Evolutionary conservation across 2,888 invertebrate genomes (phyloP).

Genomic region (Callimorpha dominula): DNA sequence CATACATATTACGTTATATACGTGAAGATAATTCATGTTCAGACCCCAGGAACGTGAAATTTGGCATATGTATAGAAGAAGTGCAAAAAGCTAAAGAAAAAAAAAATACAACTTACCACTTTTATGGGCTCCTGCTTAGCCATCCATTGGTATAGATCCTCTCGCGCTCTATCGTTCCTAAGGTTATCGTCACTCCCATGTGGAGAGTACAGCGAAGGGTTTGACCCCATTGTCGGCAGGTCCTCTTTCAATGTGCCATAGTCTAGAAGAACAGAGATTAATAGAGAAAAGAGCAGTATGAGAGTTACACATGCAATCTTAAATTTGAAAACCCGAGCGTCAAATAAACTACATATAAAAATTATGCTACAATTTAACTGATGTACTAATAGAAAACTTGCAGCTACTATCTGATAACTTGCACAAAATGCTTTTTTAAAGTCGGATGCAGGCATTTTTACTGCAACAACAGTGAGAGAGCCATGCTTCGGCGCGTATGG

Average conservation of each 20-base stretch:
- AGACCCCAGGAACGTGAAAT: too few species aligned
- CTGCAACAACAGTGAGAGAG: neutral
- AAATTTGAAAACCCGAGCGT: neutral
- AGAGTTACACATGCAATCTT: neutral
- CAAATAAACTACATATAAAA: too few species aligned
- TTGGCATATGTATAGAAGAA: too few species aligned
- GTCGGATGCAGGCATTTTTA: neutral
- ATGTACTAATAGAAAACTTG: neutral
- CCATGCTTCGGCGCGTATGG: too few species aligned
- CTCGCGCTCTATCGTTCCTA: slow-evolving; percentile 88
- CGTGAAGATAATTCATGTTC: too few species aligned
- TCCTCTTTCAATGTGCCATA: slow-evolving; percentile 92
- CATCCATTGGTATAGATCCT: slow-evolving; percentile 98
- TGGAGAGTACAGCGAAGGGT: slow-evolving; percentile 87
- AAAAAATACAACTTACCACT: slow-evolving; percentile 63
- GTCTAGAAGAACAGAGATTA: slow-evolving; percentile 75
- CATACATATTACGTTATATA: too few species aligned
- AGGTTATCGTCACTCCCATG: slow-evolving; percentile 83
- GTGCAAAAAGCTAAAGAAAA: too few species aligned
- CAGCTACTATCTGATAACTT: neutral
- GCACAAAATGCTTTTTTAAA: too few species aligned
- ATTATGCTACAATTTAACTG: neutral
- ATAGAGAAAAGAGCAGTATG: slow-evolving; percentile 2
- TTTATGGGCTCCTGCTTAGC: slow-evolving; percentile 93
- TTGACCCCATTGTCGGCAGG: slow-evolving; percentile 88